Evolutionary conservation across 2,113 vertebrate genomes (phyloP).

Genomic region (Mesembrinibis cayennensis): DNA sequence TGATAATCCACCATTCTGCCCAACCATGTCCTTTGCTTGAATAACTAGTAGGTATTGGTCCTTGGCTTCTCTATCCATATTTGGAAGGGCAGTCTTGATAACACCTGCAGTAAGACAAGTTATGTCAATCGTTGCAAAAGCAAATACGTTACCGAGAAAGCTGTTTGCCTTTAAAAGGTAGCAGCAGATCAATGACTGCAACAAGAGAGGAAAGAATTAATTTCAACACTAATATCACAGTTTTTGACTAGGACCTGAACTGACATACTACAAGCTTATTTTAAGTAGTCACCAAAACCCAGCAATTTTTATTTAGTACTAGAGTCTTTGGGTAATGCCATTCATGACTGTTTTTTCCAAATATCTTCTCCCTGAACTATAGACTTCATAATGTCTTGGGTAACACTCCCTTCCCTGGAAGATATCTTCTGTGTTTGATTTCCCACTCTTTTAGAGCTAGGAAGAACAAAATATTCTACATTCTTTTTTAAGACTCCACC

Average conservation of each 20-base stretch:
- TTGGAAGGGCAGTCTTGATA: conserved; percentile 93
- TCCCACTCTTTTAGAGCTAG: background rate
- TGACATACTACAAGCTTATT: background rate
- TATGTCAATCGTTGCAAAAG: background rate
- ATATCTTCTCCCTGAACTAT: background rate
- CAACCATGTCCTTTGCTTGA: conserved; percentile 98
- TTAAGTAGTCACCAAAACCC: background rate
- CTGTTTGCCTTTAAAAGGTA: background rate
- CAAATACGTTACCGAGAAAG: background rate
- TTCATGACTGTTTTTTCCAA: background rate
- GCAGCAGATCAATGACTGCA: background rate
- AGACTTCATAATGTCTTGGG: background rate
- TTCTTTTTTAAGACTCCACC: background rate
- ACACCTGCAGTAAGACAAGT: conserved; percentile 79
- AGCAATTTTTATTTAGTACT: background rate
- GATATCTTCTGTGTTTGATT: background rate
- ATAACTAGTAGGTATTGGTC: conserved; percentile 96
- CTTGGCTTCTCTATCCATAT: conserved; percentile 96
- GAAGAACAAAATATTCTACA: background rate
- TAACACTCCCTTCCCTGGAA: background rate
- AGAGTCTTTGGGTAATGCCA: background rate
- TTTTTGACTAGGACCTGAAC: background rate
- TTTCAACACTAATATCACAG: background rate
- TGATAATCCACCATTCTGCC: conserved; percentile 94
- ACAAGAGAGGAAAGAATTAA: background rate